Conservation (phyloP, 2,888 invertebrate genomes). For the Lithophane leautieri region DNA sequence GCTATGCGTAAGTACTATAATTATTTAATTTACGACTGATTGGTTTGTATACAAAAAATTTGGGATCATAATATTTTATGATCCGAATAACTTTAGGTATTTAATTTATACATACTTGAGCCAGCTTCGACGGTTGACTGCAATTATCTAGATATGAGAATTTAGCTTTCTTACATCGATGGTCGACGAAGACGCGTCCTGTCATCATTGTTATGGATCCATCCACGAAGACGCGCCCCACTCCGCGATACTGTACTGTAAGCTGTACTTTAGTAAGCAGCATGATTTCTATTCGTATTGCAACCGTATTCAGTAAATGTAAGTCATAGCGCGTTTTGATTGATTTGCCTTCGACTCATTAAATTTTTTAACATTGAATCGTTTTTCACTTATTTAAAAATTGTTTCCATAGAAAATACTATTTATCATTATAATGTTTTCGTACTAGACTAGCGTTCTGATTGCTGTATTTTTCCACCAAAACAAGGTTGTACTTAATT, state of each 20-base stretch:
- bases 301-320: not conserved
- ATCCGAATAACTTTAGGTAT: not conserved
- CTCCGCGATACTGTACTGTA: no score
- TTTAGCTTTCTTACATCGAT: not conserved
- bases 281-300: not conserved
- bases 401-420: no score
- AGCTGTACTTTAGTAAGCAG: no score
- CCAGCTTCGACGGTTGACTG: not conserved
- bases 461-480: slow-evolving; percentile 63
- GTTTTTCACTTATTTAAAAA: not conserved
- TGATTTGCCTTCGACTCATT: not conserved
- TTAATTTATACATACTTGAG: not conserved
- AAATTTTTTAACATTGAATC: no score
- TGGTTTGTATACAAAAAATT: slow-evolving; percentile 7
- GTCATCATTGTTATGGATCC: not conserved
- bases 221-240: no score
- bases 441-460: slow-evolving; percentile 17
- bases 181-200: not conserved
- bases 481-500: slow-evolving; percentile 31
- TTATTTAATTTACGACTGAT: slow-evolving; percentile 20
- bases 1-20: not conserved
- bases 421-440: no score
- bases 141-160: not conserved
- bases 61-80: not conserved
- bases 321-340: not conserved